These are phyloP conservation scores for Sisyra nigra DNA, from an alignment of 2,888 invertebrate genomes.

Conservation along the genomic window DNA sequence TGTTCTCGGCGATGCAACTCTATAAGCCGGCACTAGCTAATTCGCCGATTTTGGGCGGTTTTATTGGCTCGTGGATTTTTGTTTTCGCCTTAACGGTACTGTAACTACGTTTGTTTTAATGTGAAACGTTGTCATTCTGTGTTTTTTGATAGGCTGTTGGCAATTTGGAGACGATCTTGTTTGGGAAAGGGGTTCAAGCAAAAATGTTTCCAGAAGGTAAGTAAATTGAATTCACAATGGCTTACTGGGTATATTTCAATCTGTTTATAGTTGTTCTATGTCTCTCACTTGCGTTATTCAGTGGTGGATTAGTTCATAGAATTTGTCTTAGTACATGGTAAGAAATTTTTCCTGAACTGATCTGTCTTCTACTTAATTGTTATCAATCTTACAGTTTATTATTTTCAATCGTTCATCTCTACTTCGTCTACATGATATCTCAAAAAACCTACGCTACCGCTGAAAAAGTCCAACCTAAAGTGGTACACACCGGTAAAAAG, in stretches of 20 bases:
- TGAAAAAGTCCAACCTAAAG: background rate
- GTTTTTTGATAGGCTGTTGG: constrained; percentile 28
- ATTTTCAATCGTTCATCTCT: background rate
- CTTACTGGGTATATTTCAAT: no score
- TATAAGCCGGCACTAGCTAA: constrained; percentile 31
- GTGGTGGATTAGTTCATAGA: constrained; percentile 1
- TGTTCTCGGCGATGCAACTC: constrained; percentile 40
- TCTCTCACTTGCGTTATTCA: background rate
- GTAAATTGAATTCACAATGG: no score
- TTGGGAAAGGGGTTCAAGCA: constrained; percentile 38
- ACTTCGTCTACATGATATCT: background rate
- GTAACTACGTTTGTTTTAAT: constrained; percentile 12
- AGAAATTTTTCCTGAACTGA: background rate
- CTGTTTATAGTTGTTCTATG: background rate
- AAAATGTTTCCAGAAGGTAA: constrained; percentile 38
- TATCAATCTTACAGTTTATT: background rate
- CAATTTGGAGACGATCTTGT: constrained; percentile 34
- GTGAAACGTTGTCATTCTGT: no score
- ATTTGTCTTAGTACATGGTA: background rate
- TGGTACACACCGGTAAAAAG: constrained; percentile 2
- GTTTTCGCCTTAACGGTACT: constrained; percentile 35
- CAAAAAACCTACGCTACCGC: background rate
- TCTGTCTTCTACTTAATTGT: background rate
- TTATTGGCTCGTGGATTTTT: constrained; percentile 35
- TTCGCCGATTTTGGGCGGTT: constrained; percentile 35